A percentile compares a stretch with the other conserved stretches of the same genome.
Evolutionary conservation across 2,888 invertebrate genomes (phyloP).

Genomic region (Aspidapion aeneum): DNA sequence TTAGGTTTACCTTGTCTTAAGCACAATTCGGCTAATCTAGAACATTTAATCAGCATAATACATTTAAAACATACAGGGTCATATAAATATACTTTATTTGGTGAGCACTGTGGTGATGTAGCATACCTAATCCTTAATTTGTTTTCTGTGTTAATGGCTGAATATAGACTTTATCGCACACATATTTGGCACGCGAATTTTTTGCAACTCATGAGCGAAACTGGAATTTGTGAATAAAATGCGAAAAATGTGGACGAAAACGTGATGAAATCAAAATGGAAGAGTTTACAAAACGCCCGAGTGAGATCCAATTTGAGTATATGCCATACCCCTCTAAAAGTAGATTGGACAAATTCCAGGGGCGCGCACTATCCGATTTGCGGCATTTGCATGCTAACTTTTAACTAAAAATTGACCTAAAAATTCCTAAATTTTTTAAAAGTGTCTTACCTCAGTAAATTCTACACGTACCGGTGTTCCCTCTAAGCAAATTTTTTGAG

Average conservation of each 20-base stretch:
- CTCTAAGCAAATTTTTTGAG: neutral
- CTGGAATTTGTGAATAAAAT: neutral
- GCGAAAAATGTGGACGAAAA: constrained; percentile 4
- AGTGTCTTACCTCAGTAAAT: neutral
- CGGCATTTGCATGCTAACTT: neutral
- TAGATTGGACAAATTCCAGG: constrained; percentile 54
- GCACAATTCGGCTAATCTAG: constrained; percentile 48
- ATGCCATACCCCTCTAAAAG: constrained; percentile 53
- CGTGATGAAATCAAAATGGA: constrained; percentile 69
- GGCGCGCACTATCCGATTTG: constrained; percentile 35
- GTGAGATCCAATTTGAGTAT: constrained; percentile 51
- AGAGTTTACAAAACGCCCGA: constrained; percentile 65
- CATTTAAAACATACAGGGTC: constrained; percentile 50
- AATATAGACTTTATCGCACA: constrained; percentile 37
- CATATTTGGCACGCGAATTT: constrained; percentile 32
- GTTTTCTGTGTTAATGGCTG: constrained; percentile 50
- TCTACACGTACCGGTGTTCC: neutral
- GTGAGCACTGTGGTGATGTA: neutral
- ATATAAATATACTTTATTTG: constrained; percentile 65
- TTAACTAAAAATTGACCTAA: neutral
- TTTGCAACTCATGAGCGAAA: neutral
- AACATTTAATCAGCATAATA: constrained; percentile 50
- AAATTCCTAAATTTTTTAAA: neutral
- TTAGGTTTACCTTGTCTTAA: constrained; percentile 47
- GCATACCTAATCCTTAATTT: constrained; percentile 41